Evolutionary conservation across 2,113 vertebrate species (phyloP), one percentile per base, ranked within the genome.

Genomic region (Macroglossus sobrinus): DNA sequence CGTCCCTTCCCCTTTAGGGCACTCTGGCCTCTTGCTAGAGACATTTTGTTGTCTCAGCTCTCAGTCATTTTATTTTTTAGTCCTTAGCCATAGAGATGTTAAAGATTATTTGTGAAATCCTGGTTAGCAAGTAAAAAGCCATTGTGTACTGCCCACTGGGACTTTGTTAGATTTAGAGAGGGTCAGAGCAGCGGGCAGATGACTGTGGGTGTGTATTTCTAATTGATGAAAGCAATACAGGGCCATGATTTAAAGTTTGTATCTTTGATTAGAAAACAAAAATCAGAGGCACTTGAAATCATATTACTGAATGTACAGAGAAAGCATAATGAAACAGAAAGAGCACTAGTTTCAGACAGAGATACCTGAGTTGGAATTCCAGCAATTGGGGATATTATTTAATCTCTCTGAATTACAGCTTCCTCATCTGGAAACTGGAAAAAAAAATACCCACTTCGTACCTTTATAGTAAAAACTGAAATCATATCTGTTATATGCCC

Each of bases 261-360:
- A 68, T 33, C 50, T 28, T 81, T 91, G 80, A 80, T 13, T 85
- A n/a, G 55, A 64, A 94, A 43, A 72, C 33, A 80, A 69, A 53
- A 93, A n/a, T 53, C n/a, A 91, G 63, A 91, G 50, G 7, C 33
- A 80, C 55, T 88, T 94, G 87, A 93, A 95, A 89, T 93, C 79
- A 78, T n/a, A 22, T 50, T 30, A 91, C 12, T n/a, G 33, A 76
- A 35, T 85, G 68, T 75, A 64, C 38, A 86, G 22, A 89, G 79
- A 47, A 85, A 81, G 24, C 13, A 7, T 71, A 50, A 28, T 38
- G 66, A 89, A 95, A 30, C 15, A 79, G 40, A 82, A 45, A 86
- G 43, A 82, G 11, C 6, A n/a, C 11, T 38, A 19, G 64, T 14
- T 81, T 80, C 74, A 76, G 78, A 64, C 33, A 69, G 40, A 53